phyloP scores from a whole-genome alignment of 2,888 invertebrate genomes.

The Hetaerina titia region DNA sequence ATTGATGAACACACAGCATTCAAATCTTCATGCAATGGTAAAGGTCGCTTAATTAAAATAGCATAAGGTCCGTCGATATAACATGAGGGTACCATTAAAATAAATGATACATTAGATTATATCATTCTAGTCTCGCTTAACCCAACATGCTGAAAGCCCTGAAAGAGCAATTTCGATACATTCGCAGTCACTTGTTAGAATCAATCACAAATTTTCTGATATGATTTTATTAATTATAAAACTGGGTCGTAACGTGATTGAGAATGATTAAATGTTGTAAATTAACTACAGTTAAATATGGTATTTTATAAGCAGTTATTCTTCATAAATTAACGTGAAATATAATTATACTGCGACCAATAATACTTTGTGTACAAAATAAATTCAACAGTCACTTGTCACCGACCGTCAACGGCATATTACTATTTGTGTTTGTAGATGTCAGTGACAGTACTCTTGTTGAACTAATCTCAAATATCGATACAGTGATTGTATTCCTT shows the following conservation, averaged over 20 bases:
- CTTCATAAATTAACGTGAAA: background rate
- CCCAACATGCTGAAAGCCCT: too few species aligned
- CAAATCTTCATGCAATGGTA: too few species aligned
- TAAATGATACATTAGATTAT: too few species aligned
- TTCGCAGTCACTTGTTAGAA: background rate
- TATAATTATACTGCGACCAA: background rate
- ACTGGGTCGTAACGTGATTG: background rate
- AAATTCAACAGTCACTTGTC: background rate
- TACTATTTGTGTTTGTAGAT: constrained; percentile 61
- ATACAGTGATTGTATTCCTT: background rate
- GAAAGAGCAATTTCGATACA: too few species aligned
- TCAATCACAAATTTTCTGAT: background rate
- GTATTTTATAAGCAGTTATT: background rate
- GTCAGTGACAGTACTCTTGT: constrained; percentile 59
- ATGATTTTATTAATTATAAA: background rate
- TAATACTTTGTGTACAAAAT: constrained; percentile 27
- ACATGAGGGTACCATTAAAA: too few species aligned
- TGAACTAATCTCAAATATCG: constrained; percentile 34
- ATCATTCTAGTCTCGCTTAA: too few species aligned
- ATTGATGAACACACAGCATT: too few species aligned
- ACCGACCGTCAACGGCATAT: constrained; percentile 58
- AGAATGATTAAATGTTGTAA: background rate
- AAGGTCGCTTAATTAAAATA: too few species aligned
- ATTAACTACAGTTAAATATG: background rate
- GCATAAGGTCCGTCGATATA: too few species aligned